Percentiles rank a stretch among this genome's conserved stretches.
These are phyloP conservation scores for Phymastichus coffea DNA, from an alignment of 1,140 invertebrate species.

Conservation along the genomic window DNA sequence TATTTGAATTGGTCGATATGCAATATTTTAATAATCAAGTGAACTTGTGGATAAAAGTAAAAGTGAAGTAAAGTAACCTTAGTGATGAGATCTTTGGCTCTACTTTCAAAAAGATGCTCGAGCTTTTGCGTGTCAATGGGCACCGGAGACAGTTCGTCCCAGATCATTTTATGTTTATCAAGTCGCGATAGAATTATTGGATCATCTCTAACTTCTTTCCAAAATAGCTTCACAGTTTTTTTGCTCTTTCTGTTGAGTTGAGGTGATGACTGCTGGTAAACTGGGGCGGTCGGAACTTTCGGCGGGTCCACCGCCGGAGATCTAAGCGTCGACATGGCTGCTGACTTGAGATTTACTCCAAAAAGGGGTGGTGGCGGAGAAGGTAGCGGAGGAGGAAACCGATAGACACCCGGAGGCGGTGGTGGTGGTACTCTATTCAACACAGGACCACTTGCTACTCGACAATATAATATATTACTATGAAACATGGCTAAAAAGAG, in stretches of 20 bases:
- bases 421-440: no score
- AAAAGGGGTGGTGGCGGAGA: conserved; percentile 53
- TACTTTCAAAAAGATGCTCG: conserved; percentile 95
- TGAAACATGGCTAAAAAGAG: no score
- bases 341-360: conserved; percentile 47
- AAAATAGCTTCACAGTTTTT: conserved; percentile 99
- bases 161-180: conserved; percentile 76
- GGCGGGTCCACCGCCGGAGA: conserved; percentile 33
- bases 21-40: no score
- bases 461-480: no score
- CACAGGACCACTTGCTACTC: no score
- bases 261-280: conserved; percentile 49
- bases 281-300: conserved; percentile 4
- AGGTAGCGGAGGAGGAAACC: conserved; percentile 52
- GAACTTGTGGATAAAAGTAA: background rate
- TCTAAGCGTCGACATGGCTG: conserved; percentile 22
- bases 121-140: conserved; percentile 89
- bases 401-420: conserved; percentile 49
- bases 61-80: conserved; percentile 70
- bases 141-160: conserved; percentile 88
- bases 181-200: conserved; percentile 69
- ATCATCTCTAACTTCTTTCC: conserved; percentile 92
- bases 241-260: conserved; percentile 78
- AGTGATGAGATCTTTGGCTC: conserved; percentile 91
- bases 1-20: no score